phyloP scores from a whole-genome alignment of 2,113 vertebrate genomes.

The Heptranchias perlo region DNA sequence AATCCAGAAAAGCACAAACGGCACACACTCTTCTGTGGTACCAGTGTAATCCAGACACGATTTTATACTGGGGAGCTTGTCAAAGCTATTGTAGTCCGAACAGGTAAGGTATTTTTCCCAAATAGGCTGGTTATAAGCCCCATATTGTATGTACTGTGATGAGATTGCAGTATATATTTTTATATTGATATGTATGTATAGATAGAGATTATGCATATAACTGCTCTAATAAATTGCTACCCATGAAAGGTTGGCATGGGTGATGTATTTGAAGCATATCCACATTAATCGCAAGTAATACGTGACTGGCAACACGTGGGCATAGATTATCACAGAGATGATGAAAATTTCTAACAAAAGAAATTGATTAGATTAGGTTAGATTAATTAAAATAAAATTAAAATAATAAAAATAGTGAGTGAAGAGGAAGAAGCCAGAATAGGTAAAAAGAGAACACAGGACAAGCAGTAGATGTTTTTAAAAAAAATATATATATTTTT shows the following conservation, averaged over 20 bases:
- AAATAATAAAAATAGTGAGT: not conserved
- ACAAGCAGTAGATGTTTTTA: not conserved
- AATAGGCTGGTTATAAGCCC: not conserved
- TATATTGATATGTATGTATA: not conserved
- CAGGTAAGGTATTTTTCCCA: constrained; percentile 62
- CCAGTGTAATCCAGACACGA: constrained; percentile 88
- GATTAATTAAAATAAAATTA: not conserved
- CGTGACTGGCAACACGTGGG: not conserved
- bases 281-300: not conserved
- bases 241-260: not conserved
- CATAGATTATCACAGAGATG: not conserved
- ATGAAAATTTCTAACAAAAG: not conserved
- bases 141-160: not conserved
- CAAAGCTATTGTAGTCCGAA: constrained; percentile 87
- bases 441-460: not conserved
- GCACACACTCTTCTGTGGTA: constrained; percentile 94
- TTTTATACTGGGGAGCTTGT: constrained; percentile 93
- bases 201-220: not conserved
- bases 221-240: not conserved
- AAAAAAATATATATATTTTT: not conserved
- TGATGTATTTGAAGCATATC: not conserved
- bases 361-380: not conserved
- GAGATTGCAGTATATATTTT: not conserved
- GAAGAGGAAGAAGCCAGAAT: not conserved
- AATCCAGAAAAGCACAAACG: constrained; percentile 78